These are phyloP conservation scores for Phortica variegata DNA, from an alignment of 1,140 invertebrate genomes.

Conservation along the genomic window DNA sequence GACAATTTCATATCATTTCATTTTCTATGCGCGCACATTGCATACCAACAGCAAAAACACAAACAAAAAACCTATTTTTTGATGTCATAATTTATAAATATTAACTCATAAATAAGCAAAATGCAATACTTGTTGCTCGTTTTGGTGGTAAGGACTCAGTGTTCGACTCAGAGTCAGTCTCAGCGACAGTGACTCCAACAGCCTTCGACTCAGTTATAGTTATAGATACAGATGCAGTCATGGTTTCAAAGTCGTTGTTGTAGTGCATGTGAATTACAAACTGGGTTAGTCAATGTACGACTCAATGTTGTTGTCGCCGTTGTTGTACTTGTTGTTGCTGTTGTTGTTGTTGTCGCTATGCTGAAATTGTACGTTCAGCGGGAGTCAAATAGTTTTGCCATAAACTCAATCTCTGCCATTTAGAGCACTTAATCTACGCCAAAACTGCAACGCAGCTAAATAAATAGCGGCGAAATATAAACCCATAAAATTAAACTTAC, in stretches of 20 bases:
- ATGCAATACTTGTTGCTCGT: conserved; percentile 40
- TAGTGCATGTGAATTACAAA: too few species aligned
- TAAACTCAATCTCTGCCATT: conserved; percentile 29
- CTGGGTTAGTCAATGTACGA: too few species aligned
- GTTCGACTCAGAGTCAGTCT: too few species aligned
- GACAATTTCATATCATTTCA: too few species aligned
- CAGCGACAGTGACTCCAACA: too few species aligned
- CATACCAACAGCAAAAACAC: conserved; percentile 30
- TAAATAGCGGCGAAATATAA: conserved; percentile 56
- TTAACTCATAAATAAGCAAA: conserved; percentile 56
- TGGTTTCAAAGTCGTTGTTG: too few species aligned
- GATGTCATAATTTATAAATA: conserved; percentile 57
- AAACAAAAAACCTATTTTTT: conserved; percentile 30
- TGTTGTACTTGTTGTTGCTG: conserved; percentile 20
- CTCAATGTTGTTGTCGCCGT: too few species aligned
- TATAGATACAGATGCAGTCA: too few species aligned
- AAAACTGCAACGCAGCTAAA: conserved; percentile 52
- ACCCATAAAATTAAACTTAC: conserved; percentile 41
- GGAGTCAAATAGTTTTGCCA: conserved; percentile 37
- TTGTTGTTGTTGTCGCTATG: background rate
- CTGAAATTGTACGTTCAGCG: conserved; percentile 7
- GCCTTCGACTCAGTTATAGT: too few species aligned
- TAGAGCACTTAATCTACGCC: conserved; percentile 55
- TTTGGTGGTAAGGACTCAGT: too few species aligned
- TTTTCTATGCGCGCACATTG: too few species aligned